These are phyloP conservation scores for Lichenostomus cassidix DNA, from an alignment of 2,113 vertebrate genomes.

Conservation along the genomic window DNA sequence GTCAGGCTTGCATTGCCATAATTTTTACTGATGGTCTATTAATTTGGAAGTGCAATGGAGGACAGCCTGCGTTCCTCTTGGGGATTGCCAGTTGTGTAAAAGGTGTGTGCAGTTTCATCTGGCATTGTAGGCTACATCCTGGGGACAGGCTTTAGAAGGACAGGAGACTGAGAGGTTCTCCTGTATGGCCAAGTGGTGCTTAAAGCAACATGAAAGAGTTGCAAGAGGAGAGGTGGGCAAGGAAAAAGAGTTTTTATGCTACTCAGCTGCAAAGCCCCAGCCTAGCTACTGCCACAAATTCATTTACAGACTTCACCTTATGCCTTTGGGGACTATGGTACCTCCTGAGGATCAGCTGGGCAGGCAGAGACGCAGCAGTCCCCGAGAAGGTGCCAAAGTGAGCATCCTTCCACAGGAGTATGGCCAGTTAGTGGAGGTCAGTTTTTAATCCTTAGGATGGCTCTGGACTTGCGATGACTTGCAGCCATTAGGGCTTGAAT, in stretches of 20 bases:
- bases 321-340: neutral
- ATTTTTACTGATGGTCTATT: neutral
- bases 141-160: neutral
- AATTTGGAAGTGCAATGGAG: neutral
- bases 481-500: neutral
- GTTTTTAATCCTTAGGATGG: neutral
- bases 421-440: neutral
- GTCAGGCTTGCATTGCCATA: neutral
- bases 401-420: neutral
- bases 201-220: neutral
- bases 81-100: neutral
- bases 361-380: neutral
- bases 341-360: neutral
- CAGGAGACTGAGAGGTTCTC: neutral
- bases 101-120: neutral
- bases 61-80: neutral
- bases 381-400: neutral
- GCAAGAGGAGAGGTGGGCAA: neutral
- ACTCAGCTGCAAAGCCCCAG: neutral
- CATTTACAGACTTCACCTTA: neutral
- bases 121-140: neutral
- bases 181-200: neutral
- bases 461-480: neutral
- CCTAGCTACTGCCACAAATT: neutral
- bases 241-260: neutral